Conservation (phyloP, 2,113 vertebrate species). For the Triplophysa rosa region DNA sequence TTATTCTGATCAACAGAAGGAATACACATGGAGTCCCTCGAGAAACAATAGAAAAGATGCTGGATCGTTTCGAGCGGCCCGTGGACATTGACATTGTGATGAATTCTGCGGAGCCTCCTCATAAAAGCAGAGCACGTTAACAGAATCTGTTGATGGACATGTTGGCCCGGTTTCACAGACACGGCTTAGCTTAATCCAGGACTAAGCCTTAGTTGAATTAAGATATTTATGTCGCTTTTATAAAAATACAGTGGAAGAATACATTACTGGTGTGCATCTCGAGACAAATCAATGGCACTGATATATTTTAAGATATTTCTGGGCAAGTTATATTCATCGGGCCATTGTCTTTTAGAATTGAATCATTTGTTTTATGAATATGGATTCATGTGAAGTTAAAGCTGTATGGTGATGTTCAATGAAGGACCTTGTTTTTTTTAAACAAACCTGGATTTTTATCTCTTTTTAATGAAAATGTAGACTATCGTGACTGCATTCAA, state of each 20-base stretch:
- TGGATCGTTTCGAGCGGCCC: slow-evolving; percentile 85
- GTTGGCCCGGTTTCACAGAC: no score
- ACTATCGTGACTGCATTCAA: no score
- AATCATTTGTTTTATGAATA: neutral
- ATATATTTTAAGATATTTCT: no score
- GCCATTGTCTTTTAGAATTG: slow-evolving; percentile 31
- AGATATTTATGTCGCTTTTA: no score
- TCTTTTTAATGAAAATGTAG: no score
- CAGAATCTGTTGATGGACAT: slow-evolving; percentile 53
- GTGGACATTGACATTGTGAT: slow-evolving; percentile 87
- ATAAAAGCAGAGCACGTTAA: slow-evolving; percentile 72
- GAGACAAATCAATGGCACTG: no score
- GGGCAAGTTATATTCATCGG: neutral
- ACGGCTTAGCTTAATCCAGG: no score
- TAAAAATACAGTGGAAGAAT: no score
- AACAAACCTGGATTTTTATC: neutral
- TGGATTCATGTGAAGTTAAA: neutral
- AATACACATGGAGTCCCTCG: slow-evolving; percentile 89
- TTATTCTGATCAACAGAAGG: slow-evolving; percentile 78
- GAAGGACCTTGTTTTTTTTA: neutral
- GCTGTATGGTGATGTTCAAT: neutral
- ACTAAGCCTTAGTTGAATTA: no score
- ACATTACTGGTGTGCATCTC: no score
- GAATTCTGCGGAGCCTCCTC: slow-evolving; percentile 82
- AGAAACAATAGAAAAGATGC: slow-evolving; percentile 89